Evolutionary conservation across 1,140 invertebrate species (phyloP), one percentile per base, ranked within the genome.

Genomic region (Monochamus saltuarius): DNA sequence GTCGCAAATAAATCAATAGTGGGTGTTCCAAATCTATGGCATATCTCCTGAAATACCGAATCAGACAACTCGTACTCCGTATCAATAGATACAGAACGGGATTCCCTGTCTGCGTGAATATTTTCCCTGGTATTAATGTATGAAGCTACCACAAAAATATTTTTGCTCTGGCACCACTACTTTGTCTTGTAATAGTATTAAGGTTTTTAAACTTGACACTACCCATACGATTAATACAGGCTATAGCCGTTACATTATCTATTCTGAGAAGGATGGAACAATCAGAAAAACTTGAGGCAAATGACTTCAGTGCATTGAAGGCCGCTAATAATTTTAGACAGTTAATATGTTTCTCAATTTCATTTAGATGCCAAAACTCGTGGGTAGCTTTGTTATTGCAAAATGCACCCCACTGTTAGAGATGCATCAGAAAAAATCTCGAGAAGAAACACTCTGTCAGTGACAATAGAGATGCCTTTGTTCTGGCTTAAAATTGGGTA

Each of bases 381-480:
- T 66, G 49, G 0, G 58, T 59, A 45, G 14, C 56, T 11, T 62
- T 4, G 7, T 57, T 51, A 7, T 70, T 64, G 50, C 68, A 76
- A 40, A 64, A 36, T 0, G 69, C 60, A 1, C 73, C 77, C 75
- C 73, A 75, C 76, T 19, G 72, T 67, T 3, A 10, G 22, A 0
- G 73, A 76, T 0, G 75, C 75, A 56, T 78, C 74, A 2, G 72
- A 66, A 64, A 62, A 77, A n/a, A 77, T 79, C 66, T 75, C 73
- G 14, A 68, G 29, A 46, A 59, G 19, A 62, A 62, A 73, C 13
- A 46, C 43, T 17, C 43, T 47, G 14, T 56, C 38, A 50, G 13
- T 59, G 62, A 19, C 17, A 13, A 17, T 61, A 58, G n/a, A 19
- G 45, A 29, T 59, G 6, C 22, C 22, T 29, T 6, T 29, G 10